These are phyloP conservation scores for Chroicocephalus ridibundus DNA, from an alignment of 2,113 vertebrate genomes.

Conservation along the genomic window DNA sequence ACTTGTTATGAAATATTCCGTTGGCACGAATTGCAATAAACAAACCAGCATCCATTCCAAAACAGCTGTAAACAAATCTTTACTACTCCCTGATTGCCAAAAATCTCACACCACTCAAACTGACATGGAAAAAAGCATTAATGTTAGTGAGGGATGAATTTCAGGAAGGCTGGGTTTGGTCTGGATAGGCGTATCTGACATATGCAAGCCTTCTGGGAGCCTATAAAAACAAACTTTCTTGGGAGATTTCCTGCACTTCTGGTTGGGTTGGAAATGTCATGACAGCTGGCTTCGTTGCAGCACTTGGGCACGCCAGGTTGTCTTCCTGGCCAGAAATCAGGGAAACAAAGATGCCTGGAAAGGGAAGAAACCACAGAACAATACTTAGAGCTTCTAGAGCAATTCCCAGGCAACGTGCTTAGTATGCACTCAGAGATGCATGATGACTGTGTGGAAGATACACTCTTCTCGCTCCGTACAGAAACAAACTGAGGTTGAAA, in stretches of 20 bases:
- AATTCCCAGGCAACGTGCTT: not conserved
- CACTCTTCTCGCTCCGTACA: not conserved
- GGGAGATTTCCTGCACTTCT: conserved; percentile 53
- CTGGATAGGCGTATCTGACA: conserved; percentile 52
- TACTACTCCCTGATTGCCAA: not conserved
- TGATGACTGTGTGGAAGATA: not conserved
- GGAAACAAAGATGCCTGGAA: not conserved
- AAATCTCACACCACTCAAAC: conserved; percentile 10
- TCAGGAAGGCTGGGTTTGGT: conserved; percentile 53
- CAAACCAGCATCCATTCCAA: conserved; percentile 16
- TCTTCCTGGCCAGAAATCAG: not conserved
- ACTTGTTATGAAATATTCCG: conserved; percentile 31
- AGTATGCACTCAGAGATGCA: not conserved
- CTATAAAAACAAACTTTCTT: conserved; percentile 46
- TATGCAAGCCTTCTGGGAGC: conserved; percentile 22
- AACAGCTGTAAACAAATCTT: conserved; percentile 55
- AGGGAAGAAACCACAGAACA: conserved; percentile 24
- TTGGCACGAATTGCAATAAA: conserved; percentile 29
- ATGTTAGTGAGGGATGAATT: conserved; percentile 19
- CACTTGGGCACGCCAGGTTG: conserved; percentile 15
- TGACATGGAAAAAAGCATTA: conserved; percentile 47
- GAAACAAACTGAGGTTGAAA: not conserved
- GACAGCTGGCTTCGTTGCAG: not conserved
- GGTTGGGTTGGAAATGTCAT: conserved; percentile 35
- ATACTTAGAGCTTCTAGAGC: not conserved